These are phyloP conservation scores for Tachysurus vachellii DNA, from an alignment of 2,113 vertebrate species.

Conservation along the genomic window DNA sequence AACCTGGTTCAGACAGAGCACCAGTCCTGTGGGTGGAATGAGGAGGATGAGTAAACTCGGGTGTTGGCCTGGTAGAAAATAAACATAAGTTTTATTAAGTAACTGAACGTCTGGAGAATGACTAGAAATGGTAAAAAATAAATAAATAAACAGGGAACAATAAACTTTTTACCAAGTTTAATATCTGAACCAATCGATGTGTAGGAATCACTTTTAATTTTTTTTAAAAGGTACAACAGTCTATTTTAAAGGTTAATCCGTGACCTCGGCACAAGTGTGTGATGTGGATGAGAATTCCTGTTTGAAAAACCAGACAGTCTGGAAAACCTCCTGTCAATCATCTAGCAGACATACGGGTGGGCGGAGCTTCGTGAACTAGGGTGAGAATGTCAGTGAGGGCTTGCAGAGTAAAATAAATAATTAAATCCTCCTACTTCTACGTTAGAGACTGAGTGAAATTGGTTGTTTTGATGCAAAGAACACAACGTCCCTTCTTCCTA, in stretches of 20 bases:
- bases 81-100: background rate
- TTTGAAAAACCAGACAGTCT: background rate
- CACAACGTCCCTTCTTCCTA: background rate
- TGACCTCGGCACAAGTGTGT: no score
- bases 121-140: no score
- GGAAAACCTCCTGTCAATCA: background rate
- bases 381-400: background rate
- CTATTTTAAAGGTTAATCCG: no score
- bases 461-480: background rate
- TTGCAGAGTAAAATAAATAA: background rate
- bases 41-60: background rate
- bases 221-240: no score
- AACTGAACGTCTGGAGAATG: background rate
- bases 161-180: no score
- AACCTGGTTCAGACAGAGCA: background rate
- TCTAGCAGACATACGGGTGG: background rate
- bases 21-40: background rate
- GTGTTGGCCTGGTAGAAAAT: background rate
- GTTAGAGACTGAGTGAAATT: background rate
- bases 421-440: background rate
- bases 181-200: no score
- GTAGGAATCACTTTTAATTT: no score
- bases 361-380: background rate
- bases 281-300: no score
- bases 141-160: background rate